phyloP scores from a whole-genome alignment of 2,113 vertebrate genomes.

The Brienomyrus brachyistius region DNA sequence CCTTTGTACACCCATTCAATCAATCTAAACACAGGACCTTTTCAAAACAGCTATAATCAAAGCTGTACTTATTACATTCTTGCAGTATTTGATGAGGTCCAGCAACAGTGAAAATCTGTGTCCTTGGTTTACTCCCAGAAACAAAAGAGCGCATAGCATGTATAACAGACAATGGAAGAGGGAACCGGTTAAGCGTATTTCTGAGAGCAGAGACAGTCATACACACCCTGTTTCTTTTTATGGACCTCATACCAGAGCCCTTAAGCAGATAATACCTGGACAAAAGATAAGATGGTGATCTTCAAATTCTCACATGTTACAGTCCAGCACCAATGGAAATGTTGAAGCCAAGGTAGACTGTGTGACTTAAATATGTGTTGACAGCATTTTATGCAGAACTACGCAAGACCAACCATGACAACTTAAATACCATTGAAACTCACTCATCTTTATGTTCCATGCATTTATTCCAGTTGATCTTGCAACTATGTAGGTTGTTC shows the following conservation, averaged over 20 bases:
- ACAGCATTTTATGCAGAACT: background rate
- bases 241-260: background rate
- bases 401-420: background rate
- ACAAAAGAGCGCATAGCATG: background rate
- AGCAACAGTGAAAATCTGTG: background rate
- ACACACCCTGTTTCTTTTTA: background rate
- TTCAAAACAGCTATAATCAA: background rate
- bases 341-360: background rate
- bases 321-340: background rate
- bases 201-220: background rate
- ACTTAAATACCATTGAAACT: background rate
- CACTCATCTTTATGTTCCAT: background rate
- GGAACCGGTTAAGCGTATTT: background rate
- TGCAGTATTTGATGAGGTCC: background rate
- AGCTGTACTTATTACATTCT: background rate
- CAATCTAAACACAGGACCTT: background rate
- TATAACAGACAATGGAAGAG: background rate
- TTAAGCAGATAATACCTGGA: background rate
- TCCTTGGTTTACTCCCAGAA: background rate
- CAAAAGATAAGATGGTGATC: background rate
- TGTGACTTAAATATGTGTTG: background rate
- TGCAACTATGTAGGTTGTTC: background rate
- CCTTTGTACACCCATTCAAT: background rate
- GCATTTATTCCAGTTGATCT: background rate
- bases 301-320: background rate